phyloP scores from a whole-genome alignment of 2,113 vertebrate genomes.

The Eulacestoma nigropectus region DNA sequence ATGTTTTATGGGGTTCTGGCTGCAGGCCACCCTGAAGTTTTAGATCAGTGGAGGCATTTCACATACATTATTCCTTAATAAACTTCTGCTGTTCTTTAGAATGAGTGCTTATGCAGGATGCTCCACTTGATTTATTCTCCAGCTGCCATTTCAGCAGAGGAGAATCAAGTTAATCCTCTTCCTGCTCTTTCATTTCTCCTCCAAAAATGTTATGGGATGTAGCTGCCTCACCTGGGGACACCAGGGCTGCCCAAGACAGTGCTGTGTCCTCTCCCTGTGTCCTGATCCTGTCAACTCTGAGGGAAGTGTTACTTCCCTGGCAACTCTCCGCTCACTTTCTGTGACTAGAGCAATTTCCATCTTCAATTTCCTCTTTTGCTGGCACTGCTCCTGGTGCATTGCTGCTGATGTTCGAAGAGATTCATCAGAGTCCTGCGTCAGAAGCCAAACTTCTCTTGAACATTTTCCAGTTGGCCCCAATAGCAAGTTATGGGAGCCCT shows the following conservation, averaged over 20 bases:
- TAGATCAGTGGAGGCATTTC: background rate
- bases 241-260: background rate
- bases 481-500: background rate
- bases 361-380: background rate
- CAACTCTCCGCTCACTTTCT: background rate
- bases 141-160: background rate
- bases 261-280: background rate
- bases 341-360: background rate
- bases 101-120: background rate
- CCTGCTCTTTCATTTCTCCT: background rate
- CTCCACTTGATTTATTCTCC: background rate
- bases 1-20: background rate
- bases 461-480: background rate
- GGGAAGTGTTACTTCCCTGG: background rate
- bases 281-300: background rate
- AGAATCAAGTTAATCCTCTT: background rate
- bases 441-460: background rate
- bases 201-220: accelerated
- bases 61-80: background rate
- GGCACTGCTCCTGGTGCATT: background rate
- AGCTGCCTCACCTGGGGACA: background rate
- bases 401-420: background rate
- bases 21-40: background rate
- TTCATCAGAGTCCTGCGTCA: background rate
- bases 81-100: background rate